Conservation (phyloP, 2,113 vertebrate genomes). For the Gallinago media region DNA sequence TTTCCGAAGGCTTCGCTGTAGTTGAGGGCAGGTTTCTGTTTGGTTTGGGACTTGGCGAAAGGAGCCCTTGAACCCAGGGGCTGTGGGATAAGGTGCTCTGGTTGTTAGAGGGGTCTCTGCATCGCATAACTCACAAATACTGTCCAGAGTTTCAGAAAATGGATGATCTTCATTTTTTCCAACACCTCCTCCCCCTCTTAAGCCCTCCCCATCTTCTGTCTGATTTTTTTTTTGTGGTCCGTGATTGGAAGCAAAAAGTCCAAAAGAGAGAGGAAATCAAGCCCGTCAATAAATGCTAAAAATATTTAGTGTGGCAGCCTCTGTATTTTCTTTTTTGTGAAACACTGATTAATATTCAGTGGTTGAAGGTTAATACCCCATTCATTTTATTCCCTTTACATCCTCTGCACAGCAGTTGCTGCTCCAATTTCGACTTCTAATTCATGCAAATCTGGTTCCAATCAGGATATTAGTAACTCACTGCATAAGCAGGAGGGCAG, state of each 20-base stretch:
- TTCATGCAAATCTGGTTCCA: slow-evolving; percentile 90
- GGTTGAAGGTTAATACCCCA: slow-evolving; percentile 88
- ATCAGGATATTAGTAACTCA: slow-evolving; percentile 85
- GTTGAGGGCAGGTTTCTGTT: slow-evolving; percentile 67
- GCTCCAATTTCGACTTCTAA: slow-evolving; percentile 81
- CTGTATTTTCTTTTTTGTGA: slow-evolving; percentile 95
- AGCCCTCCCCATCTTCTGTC: not conserved
- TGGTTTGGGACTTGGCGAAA: slow-evolving; percentile 51
- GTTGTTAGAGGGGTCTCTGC: slow-evolving; percentile 6
- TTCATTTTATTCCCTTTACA: slow-evolving; percentile 88
- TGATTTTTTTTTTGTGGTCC: slow-evolving; percentile 52
- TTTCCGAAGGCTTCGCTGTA: slow-evolving; percentile 64
- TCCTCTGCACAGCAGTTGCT: slow-evolving; percentile 84
- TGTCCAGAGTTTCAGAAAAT: slow-evolving; percentile 8
- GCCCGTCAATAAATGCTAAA: slow-evolving; percentile 85
- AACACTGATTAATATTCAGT: slow-evolving; percentile 97
- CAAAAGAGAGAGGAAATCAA: slow-evolving; percentile 77
- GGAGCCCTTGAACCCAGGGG: slow-evolving; percentile 5
- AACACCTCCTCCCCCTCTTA: not conserved
- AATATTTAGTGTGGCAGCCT: slow-evolving; percentile 93
- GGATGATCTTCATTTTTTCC: not conserved
- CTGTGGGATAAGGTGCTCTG: not conserved
- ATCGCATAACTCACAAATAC: slow-evolving; percentile 25
- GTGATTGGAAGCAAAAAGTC: slow-evolving; percentile 68
- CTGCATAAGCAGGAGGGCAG: slow-evolving; percentile 76